These are phyloP conservation scores for Amia ocellicauda DNA, from an alignment of 2,113 vertebrate species.

Conservation along the genomic window DNA sequence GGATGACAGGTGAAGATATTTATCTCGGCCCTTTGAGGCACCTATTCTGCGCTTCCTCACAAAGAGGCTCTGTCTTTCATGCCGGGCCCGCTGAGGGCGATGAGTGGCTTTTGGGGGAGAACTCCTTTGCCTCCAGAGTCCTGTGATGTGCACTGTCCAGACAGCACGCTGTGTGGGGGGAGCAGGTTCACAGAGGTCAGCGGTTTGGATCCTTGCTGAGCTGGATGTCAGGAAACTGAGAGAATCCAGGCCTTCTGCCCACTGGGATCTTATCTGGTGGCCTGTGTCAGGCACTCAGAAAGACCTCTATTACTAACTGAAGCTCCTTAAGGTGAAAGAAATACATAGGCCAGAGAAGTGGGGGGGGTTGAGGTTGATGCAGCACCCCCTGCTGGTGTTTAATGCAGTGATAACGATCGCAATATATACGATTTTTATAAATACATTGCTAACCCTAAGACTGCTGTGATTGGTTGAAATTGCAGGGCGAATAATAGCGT, in stretches of 20 bases:
- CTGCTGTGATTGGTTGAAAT: no score
- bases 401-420: no score
- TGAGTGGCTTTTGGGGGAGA: background rate
- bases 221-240: background rate
- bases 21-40: background rate
- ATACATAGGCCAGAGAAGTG: no score
- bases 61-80: background rate
- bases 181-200: background rate
- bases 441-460: no score
- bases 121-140: background rate
- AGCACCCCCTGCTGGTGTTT: no score
- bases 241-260: background rate
- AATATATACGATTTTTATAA: no score
- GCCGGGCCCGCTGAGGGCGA: background rate
- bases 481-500: no score
- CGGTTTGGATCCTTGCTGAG: background rate
- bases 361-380: no score
- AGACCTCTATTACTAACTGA: no score
- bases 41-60: background rate
- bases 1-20: conserved; percentile 1
- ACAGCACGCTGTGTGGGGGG: background rate
- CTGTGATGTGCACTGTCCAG: background rate
- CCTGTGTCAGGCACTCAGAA: no score
- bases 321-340: no score
- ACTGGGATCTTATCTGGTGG: no score